Evolutionary conservation across 1,140 invertebrate genomes (phyloP).

Genomic region (Aporrectodea caliginosa): DNA sequence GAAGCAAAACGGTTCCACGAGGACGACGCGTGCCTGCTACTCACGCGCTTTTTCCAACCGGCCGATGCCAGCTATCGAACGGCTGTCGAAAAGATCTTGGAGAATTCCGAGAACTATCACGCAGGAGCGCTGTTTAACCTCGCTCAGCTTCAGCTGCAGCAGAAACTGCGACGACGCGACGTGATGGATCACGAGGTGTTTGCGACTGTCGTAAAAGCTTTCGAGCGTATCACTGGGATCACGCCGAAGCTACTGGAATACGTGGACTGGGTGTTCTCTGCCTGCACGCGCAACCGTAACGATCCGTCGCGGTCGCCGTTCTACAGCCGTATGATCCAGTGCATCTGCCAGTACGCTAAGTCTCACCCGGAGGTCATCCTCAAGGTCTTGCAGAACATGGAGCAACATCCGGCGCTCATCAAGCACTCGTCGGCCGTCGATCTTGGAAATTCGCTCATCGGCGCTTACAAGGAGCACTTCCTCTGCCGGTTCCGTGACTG

Average conservation of each 20-base stretch:
- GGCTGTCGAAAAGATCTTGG: conserved; percentile 9
- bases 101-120: conserved; percentile 10
- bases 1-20: conserved; percentile 5
- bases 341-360: conserved; percentile 3
- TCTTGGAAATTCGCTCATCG: conserved; percentile 6
- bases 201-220: not conserved
- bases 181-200: conserved; percentile 20
- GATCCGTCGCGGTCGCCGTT: conserved; percentile 4
- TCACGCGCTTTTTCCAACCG: conserved; percentile 8
- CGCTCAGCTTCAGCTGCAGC: conserved; percentile 12
- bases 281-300: conserved; percentile 5
- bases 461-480: conserved; percentile 14
- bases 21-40: conserved; percentile 12
- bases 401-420: conserved; percentile 10
- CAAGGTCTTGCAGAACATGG: conserved; percentile 5
- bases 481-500: conserved; percentile 12
- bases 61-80: conserved; percentile 12
- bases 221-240: conserved; percentile 12
- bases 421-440: not conserved
- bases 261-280: conserved; percentile 19
- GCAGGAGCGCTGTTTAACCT: conserved; percentile 12
- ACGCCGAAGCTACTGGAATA: conserved; percentile 18
- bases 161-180: not conserved
- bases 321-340: conserved; percentile 14
- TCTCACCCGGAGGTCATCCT: conserved; percentile 12